These are phyloP conservation scores for Rhincodon typus DNA, from an alignment of 2,797 vertebrate species.

Conservation along the genomic window DNA sequence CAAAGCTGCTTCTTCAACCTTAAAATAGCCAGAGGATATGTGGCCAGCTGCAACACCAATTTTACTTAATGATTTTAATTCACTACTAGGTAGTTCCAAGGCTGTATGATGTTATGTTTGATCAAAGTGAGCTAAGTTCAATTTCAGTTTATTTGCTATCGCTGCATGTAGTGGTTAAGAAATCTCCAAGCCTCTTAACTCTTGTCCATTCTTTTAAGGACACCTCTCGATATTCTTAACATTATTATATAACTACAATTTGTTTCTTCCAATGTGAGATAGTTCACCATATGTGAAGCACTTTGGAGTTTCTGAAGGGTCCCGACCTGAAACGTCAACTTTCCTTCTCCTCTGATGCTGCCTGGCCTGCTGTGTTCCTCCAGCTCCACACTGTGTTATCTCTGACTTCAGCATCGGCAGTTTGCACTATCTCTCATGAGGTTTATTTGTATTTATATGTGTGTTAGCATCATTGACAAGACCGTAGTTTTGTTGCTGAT, in stretches of 20 bases:
- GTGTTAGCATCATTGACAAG: too few relatives aligned
- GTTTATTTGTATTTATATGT: neutral
- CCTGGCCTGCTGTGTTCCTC: too few relatives aligned
- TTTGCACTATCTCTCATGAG: neutral
- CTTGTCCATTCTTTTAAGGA: neutral
- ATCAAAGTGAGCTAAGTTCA: neutral
- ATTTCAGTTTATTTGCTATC: neutral
- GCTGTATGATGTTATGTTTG: neutral
- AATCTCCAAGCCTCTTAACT: neutral
- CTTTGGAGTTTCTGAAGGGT: neutral
- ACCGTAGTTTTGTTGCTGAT: neutral
- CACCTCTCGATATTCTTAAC: neutral
- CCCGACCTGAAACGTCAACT: too few relatives aligned
- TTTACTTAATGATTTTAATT: neutral
- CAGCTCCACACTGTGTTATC: too few relatives aligned
- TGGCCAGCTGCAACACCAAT: neutral
- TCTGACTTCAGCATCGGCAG: too few relatives aligned
- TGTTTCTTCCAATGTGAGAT: neutral
- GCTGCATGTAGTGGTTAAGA: neutral
- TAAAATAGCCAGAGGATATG: neutral
- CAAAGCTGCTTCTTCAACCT: neutral
- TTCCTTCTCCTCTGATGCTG: too few relatives aligned
- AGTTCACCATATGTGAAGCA: neutral
- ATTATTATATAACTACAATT: neutral
- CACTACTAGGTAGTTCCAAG: neutral